Evolutionary conservation across 2,888 invertebrate species (phyloP), one percentile per base, ranked within the genome.

Genomic region (Onchidella celtica): DNA sequence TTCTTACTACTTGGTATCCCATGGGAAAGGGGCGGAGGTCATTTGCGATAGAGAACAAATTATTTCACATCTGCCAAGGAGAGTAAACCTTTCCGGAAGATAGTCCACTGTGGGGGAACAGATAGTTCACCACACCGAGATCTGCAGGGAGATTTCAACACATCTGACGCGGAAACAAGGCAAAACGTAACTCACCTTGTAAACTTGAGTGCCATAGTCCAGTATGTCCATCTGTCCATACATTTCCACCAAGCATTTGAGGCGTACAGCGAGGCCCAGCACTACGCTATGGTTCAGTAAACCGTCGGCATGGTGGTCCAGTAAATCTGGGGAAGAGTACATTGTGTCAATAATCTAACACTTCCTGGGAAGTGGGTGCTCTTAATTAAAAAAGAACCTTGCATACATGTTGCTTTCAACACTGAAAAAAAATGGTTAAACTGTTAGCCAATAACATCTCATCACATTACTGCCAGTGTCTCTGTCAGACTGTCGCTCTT

Each of bases 201-300:
- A 84, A 2, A 82, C 76, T 57, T 82, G 76, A 21, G 82, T 24
- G 9, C 82, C 82, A 68, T 79, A 83, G 61, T 83, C 72, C 34
- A 86, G 65, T 0, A 88, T 74, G 6, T 84, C 80, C 76, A 86
- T 88, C 40, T 84, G 80, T 65, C 84, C 86, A 75, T 88, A 89
- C 77, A 86, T 85, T 36, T 85, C 81, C 6, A 85, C 86, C 27
- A 89, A 82, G 83, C 88, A 88, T 69, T 88, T 87, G 9, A 88
- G 83, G n/a, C 86, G 76, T 17, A 87, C 85, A 11, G 88, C 89
- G 24, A 89, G 86, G 6, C 86, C 85, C 14, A 89, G 81, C 9
- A 88, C 87, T 1, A 87, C 87, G 66, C 87, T 86, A 84, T 88
- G 86, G 82, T 89, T 88, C 27, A 89, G 83, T 63, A 88, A 84